A percentile compares a stretch with the other conserved stretches of the same genome.
phyloP scores from a whole-genome alignment of 2,797 vertebrate species.

The Chelon auratus region DNA sequence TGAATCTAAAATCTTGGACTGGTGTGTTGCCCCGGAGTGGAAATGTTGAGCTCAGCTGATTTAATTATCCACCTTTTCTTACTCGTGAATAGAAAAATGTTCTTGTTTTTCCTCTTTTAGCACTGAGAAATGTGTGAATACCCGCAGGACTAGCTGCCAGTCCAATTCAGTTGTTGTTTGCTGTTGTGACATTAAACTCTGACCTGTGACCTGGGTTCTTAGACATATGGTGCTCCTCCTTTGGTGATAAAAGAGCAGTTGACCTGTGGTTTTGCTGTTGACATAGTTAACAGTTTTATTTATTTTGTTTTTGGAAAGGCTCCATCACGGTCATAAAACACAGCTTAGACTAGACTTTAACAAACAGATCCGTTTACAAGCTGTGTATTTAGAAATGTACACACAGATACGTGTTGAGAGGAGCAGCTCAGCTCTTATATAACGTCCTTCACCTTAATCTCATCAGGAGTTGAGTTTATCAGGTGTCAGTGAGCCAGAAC shows the following conservation, averaged over 20 bases:
- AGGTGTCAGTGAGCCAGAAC: slow-evolving; percentile 54
- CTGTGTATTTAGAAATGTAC: not conserved
- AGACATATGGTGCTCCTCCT: slow-evolving; percentile 34
- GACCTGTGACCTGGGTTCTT: slow-evolving; percentile 9
- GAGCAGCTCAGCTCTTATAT: slow-evolving; percentile 3
- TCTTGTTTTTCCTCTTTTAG: too few relatives aligned
- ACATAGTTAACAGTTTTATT: slow-evolving; percentile 53
- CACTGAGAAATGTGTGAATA: not conserved
- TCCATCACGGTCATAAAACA: slow-evolving; percentile 46
- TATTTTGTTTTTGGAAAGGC: slow-evolving; percentile 4
- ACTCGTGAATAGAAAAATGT: not conserved
- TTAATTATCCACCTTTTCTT: not conserved
- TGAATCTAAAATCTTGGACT: not conserved
- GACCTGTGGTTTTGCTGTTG: slow-evolving; percentile 57
- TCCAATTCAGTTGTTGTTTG: not conserved
- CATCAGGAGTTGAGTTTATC: slow-evolving; percentile 47
- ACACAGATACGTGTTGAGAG: not conserved
- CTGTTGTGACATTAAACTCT: slow-evolving; percentile 3
- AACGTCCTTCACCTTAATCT: not conserved
- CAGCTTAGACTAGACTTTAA: not conserved
- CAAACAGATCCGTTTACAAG: not conserved
- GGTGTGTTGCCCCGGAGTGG: not conserved
- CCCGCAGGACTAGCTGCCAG: not conserved
- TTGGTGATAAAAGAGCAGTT: slow-evolving; percentile 25
- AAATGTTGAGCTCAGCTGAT: slow-evolving; percentile 8